Percentiles rank a stretch among this genome's conserved stretches.
These are phyloP conservation scores for Achatina immaculata DNA, from an alignment of 1,140 invertebrate species.

Conservation along the genomic window DNA sequence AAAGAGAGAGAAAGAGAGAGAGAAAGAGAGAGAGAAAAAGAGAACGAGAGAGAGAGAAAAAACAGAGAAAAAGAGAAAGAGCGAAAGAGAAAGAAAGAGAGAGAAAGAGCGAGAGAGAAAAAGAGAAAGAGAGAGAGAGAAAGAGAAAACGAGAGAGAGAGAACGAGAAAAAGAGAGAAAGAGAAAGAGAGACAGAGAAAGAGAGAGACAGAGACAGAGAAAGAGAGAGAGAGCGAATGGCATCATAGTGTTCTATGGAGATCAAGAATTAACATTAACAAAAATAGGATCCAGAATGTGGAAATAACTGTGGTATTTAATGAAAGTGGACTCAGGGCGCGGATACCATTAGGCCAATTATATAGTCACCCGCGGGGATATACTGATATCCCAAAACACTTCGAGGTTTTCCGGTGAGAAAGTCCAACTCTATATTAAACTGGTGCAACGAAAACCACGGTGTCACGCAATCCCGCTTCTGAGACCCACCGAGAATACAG, in stretches of 20 bases:
- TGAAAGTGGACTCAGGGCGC: too few species aligned
- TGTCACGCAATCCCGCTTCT: too few species aligned
- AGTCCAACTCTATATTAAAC: too few species aligned
- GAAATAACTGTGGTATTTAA: too few species aligned
- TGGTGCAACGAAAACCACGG: too few species aligned
- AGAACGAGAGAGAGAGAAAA: background rate
- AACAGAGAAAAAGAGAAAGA: background rate
- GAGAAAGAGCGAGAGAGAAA: background rate
- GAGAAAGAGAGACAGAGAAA: background rate
- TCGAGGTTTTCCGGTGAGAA: too few species aligned
- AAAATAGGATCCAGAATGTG: too few species aligned
- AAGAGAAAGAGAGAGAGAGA: background rate
- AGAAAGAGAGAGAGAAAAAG: background rate
- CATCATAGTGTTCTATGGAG: background rate
- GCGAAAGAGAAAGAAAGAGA: background rate
- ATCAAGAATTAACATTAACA: too few species aligned
- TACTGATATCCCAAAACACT: too few species aligned
- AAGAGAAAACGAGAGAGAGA: background rate
- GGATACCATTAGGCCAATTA: too few species aligned
- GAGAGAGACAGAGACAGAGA: conserved; percentile 12
- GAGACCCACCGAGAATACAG: too few species aligned
- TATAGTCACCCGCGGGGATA: too few species aligned
- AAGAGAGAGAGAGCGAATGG: background rate
- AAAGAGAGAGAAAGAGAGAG: background rate
- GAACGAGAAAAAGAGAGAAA: background rate